Conservation (phyloP, 2,888 invertebrate genomes). For the Biston stratarius region DNA sequence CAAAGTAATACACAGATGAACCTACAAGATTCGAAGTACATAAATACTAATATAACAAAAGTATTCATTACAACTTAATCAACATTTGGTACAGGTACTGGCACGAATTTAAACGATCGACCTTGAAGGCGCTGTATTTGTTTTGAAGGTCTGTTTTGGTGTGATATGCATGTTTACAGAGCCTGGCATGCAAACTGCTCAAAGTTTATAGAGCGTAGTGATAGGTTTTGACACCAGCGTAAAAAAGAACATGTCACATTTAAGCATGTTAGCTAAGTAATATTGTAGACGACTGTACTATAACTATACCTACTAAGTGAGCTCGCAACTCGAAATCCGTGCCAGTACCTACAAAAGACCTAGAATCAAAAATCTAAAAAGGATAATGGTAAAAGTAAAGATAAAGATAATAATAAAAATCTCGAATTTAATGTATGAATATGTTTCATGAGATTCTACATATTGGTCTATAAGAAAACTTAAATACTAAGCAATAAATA, state of each 20-base stretch:
- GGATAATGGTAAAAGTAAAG: not conserved
- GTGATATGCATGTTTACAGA: too few species aligned
- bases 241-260: too few species aligned
- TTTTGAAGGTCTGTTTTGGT: too few species aligned
- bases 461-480: constrained; percentile 57
- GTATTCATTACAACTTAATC: constrained; percentile 25
- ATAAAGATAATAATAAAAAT: constrained; percentile 25
- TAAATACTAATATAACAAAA: not conserved
- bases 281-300: too few species aligned
- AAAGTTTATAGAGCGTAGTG: too few species aligned
- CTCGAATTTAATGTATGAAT: constrained; percentile 42
- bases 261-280: too few species aligned
- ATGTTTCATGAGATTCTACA: constrained; percentile 74
- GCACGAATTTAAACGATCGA: too few species aligned
- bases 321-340: too few species aligned
- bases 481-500: constrained; percentile 58
- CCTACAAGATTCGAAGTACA: constrained; percentile 10
- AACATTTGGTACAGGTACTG: not conserved
- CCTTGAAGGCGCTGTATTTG: too few species aligned
- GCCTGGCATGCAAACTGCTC: too few species aligned
- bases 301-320: too few species aligned
- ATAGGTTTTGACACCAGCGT: too few species aligned
- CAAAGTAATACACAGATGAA: constrained; percentile 33
- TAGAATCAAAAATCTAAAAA: not conserved
- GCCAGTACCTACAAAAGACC: not conserved